Evolutionary conservation across 2,797 vertebrate genomes (phyloP), one percentile per base, ranked within the genome.

Genomic region (Mergus octosetaceus): DNA sequence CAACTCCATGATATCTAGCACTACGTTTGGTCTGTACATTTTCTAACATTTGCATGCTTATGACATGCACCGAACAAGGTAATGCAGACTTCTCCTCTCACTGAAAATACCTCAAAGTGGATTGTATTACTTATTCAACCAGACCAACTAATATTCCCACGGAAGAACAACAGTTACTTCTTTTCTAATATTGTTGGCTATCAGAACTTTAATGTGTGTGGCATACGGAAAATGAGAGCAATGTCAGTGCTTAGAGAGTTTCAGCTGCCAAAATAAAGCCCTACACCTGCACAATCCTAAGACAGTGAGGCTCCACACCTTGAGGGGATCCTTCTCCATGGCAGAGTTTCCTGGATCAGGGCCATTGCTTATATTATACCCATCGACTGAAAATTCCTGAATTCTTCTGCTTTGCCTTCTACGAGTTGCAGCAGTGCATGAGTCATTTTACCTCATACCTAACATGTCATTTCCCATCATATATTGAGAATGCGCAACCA

Each of bases 371-470:
- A 71, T 94, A 93, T 94, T 96, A 92, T 87, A 93, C 71, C 86
- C 84, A 83, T 19, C 28, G 71, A 75, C 76, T 82, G 87, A 95
- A 95, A 93, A 94, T 82, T 94, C 93, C 82, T 61, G 51, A 89
- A 78, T 95, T 81, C 56, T 84, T 95, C 80, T 90, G 49, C 61
- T 93, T 85, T 86, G 92, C 69, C 51, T 92, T 95, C 83, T 82
- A 10, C 4, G 30, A 85, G 75, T 70, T 88, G 84, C 69, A 88
- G 94, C 70, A 87, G 71, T 25, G 25, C 49, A 87, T 96, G 88
- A 97, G 45, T 96, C 95, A 95, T 87, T 90, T 92, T 87, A 85
- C 84, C 68, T 95, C 92, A 90, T 96, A 89, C 92, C 94, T 93
- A 94, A 82, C 85, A 60, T 94, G 90, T 88, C 72, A 90, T 95